phyloP scores from a whole-genome alignment of 2,113 vertebrate species.

The Syngnathus scovelli region DNA sequence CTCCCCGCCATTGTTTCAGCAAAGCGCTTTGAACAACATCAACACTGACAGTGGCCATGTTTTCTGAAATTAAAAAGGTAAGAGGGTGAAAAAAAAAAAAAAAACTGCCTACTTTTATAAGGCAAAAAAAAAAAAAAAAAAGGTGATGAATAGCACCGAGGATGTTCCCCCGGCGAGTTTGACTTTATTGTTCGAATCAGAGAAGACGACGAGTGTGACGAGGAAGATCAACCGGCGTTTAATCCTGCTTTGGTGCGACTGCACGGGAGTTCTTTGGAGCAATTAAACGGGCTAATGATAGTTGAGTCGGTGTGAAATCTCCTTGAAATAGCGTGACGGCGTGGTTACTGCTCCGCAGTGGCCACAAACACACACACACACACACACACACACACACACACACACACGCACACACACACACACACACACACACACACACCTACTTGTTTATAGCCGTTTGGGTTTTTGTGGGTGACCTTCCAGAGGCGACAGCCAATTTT shows the following conservation, averaged over 20 bases:
- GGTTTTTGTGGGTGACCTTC: not conserved
- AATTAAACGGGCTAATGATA: constrained; percentile 42
- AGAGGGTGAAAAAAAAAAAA: not conserved
- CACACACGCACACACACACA: not conserved
- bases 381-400: not conserved
- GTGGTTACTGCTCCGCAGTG: constrained; percentile 4
- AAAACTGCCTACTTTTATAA: constrained; percentile 3
- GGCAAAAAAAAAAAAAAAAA: constrained; percentile 1
- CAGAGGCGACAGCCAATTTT: not conserved
- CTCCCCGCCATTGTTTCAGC: too few species aligned
- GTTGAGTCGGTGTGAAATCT: constrained; percentile 45
- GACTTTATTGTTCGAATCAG: constrained; percentile 35
- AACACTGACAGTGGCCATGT: not conserved
- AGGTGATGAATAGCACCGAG: constrained; percentile 12
- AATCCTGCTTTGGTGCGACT: constrained; percentile 41
- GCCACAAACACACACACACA: constrained; percentile 18
- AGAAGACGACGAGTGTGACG: constrained; percentile 22
- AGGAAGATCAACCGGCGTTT: constrained; percentile 41
- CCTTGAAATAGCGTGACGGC: constrained; percentile 25
- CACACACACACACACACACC: constrained; percentile 6
- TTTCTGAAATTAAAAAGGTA: constrained; percentile 4
- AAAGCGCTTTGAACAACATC: not conserved
- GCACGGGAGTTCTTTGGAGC: constrained; percentile 35
- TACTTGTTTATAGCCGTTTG: too few species aligned
- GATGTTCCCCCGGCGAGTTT: constrained; percentile 25